Conservation (phyloP, 2,113 vertebrate species). For the Hystrix brachyura region DNA sequence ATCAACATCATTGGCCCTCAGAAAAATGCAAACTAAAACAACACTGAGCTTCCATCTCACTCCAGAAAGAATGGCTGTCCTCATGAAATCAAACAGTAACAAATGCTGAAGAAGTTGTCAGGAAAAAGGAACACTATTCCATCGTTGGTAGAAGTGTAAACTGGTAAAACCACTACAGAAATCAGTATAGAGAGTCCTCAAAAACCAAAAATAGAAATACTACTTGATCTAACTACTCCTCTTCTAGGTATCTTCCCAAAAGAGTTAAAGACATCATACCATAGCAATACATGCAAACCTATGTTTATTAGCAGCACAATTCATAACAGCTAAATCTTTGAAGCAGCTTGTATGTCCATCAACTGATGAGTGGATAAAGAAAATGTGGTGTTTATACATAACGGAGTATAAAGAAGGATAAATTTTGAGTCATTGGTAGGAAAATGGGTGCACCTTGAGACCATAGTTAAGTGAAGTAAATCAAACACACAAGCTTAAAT, state of each 20-base stretch:
- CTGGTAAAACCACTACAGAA: not conserved
- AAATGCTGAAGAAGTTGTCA: not conserved
- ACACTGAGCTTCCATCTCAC: not conserved
- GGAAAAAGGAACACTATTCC: not conserved
- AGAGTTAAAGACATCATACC: not conserved
- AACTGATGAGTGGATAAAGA: not conserved
- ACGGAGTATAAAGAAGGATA: not conserved
- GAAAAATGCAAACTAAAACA: not conserved
- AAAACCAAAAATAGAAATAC: not conserved
- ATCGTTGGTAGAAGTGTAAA: not conserved
- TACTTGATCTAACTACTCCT: not conserved
- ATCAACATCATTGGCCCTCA: not conserved
- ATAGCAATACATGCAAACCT: not conserved
- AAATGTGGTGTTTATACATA: not conserved
- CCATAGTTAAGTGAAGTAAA: not conserved
- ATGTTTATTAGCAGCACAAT: not conserved
- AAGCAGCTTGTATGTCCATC: not conserved
- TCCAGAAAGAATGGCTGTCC: not conserved
- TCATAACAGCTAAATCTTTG: not conserved
- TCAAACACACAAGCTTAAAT: not conserved
- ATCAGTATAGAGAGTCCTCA: not conserved
- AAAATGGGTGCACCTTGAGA: not conserved
- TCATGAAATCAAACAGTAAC: not conserved
- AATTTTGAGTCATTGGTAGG: not conserved
- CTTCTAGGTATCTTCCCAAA: not conserved